phyloP scores from a whole-genome alignment of 2,113 vertebrate species.

The Thymallus thymallus region DNA sequence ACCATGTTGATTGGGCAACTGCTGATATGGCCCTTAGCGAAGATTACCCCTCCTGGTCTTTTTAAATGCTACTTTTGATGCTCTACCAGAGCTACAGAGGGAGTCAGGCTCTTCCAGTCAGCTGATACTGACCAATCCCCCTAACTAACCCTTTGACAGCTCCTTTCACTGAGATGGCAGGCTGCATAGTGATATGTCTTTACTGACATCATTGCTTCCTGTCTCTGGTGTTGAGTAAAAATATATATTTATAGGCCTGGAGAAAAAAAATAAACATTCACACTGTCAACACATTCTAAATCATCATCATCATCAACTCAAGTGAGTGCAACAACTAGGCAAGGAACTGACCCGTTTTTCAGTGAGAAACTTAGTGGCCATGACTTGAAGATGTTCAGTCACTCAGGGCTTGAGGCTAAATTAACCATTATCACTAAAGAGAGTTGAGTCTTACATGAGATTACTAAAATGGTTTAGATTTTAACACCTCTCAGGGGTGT shows the following conservation, averaged over 20 bases:
- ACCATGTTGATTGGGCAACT: neutral
- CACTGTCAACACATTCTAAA: neutral
- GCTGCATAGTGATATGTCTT: neutral
- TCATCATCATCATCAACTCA: neutral
- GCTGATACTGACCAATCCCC: slow-evolving; percentile 75
- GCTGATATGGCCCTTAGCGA: neutral
- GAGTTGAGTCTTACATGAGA: too few relatives aligned
- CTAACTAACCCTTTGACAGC: slow-evolving; percentile 24
- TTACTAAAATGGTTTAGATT: too few relatives aligned
- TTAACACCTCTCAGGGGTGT: too few relatives aligned
- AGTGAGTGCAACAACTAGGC: neutral
- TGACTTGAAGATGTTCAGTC: too few relatives aligned
- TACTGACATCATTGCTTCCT: neutral
- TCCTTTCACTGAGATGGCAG: neutral
- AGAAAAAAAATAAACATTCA: neutral
- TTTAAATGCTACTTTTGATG: slow-evolving; percentile 66
- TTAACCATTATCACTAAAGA: too few relatives aligned
- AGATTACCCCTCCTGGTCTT: slow-evolving; percentile 8
- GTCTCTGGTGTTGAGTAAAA: neutral
- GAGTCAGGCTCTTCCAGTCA: slow-evolving; percentile 64
- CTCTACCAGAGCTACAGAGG: neutral
- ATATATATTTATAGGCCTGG: neutral
- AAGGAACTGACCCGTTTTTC: neutral
- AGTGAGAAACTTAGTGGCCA: too few relatives aligned
- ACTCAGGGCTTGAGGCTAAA: too few relatives aligned